Evolutionary conservation across 2,797 vertebrate genomes (phyloP).

Genomic region (Phoebastria nigripes): DNA sequence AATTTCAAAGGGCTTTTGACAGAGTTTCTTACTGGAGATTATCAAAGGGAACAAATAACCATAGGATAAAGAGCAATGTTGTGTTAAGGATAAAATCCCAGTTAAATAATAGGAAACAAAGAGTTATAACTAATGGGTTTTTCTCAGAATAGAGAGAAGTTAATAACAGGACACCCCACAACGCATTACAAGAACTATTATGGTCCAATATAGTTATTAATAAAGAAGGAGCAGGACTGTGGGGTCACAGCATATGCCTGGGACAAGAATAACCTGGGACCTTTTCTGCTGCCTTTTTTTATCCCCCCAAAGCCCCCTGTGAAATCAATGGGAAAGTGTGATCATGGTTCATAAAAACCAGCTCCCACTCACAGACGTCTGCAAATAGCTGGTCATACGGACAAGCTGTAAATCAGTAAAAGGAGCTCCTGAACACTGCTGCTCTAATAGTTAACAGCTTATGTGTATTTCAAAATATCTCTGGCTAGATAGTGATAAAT

Average conservation of each 20-base stretch:
- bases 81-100: neutral
- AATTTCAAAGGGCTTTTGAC: conserved; percentile 39
- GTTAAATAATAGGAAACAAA: conserved; percentile 1
- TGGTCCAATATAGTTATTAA: neutral
- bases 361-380: neutral
- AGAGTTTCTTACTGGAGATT: neutral
- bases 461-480: conserved; percentile 70
- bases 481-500: conserved; percentile 76
- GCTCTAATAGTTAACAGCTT: conserved; percentile 62
- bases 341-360: neutral
- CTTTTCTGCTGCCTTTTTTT: neutral
- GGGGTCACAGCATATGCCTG: neutral
- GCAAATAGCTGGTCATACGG: conserved; percentile 5
- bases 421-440: neutral
- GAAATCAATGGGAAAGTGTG: neutral
- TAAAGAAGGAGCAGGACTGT: neutral
- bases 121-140: neutral
- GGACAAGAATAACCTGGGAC: conserved; percentile 6
- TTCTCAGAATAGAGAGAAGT: neutral
- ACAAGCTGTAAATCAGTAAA: conserved; percentile 62
- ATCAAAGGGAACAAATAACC: conserved; percentile 43
- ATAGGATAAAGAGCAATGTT: neutral
- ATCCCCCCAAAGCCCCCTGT: neutral
- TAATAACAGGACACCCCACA: neutral
- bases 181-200: neutral